phyloP scores from a whole-genome alignment of 2,113 vertebrate genomes.

The Propithecus coquereli region DNA sequence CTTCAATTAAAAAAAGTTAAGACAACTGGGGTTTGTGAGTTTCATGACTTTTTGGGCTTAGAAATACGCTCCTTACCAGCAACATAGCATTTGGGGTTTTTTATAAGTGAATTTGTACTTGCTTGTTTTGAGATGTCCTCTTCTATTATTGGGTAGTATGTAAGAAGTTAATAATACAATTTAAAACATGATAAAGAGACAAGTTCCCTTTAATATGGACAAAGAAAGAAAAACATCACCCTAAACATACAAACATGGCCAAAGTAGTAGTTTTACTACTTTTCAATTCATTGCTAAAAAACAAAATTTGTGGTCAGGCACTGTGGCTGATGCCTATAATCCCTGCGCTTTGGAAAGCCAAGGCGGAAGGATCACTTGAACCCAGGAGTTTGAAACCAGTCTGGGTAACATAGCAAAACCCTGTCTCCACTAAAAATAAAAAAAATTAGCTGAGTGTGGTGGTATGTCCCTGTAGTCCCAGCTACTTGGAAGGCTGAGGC shows the following conservation, averaged over 20 bases:
- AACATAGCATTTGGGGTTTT: conserved; percentile 16
- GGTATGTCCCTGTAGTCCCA: too few species aligned
- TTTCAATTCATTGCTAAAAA: not conserved
- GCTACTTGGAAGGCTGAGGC: too few species aligned
- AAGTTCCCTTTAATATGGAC: not conserved
- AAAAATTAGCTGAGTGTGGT: too few species aligned
- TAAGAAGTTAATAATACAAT: conserved; percentile 48
- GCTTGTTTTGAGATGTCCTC: conserved; percentile 43
- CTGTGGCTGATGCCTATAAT: too few species aligned
- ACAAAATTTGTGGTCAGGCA: not conserved
- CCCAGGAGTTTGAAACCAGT: too few species aligned
- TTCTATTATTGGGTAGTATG: conserved; percentile 50
- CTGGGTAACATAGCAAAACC: too few species aligned
- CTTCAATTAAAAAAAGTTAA: not conserved
- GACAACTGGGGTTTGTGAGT: not conserved
- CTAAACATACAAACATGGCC: not conserved
- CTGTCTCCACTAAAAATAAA: too few species aligned
- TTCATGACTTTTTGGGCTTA: conserved; percentile 73
- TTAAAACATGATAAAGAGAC: conserved; percentile 41
- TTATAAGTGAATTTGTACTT: conserved; percentile 52
- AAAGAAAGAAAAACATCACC: not conserved
- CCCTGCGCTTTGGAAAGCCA: too few species aligned
- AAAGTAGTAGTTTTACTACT: not conserved
- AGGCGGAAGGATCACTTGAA: too few species aligned
- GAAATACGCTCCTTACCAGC: conserved; percentile 52